Evolutionary conservation across 64 coral and sea anemone genomes (phyloP).

Genomic region (Montipora foliosa): DNA sequence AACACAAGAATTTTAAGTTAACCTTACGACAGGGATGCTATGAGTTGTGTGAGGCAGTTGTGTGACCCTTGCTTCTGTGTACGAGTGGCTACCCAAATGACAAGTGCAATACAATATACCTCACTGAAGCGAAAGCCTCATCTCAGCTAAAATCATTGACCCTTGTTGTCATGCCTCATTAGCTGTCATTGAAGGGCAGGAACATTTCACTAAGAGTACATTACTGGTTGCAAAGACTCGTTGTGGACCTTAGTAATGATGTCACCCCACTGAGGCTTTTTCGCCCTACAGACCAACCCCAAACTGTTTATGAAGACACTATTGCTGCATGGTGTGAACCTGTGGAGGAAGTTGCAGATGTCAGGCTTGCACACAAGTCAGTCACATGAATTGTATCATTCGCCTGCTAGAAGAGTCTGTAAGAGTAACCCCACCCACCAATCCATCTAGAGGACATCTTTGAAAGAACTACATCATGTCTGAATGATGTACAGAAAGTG

Average conservation of each 20-base stretch:
- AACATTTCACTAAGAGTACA: conserved; percentile 5
- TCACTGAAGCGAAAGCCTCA: conserved; percentile 35
- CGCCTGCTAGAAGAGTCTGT: not conserved
- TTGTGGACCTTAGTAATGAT: conserved; percentile 15
- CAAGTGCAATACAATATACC: not conserved
- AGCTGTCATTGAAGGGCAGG: not conserved
- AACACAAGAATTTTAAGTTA: not conserved
- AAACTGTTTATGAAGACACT: conserved; percentile 15
- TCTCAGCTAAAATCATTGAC: conserved; percentile 19
- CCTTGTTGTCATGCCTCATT: not conserved
- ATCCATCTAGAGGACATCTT: not conserved
- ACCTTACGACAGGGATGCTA: not conserved
- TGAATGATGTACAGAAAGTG: not conserved
- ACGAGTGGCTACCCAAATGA: not conserved
- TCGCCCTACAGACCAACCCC: conserved; percentile 15
- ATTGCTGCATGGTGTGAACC: conserved; percentile 3
- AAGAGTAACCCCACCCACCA: not conserved
- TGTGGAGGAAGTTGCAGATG: not conserved
- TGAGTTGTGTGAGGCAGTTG: not conserved
- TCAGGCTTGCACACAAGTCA: not conserved
- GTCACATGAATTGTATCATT: too few species aligned
- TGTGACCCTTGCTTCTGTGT: not conserved
- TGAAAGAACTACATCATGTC: not conserved
- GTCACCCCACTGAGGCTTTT: not conserved
- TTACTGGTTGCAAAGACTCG: conserved; percentile 40